Evolutionary conservation across 2,888 invertebrate genomes (phyloP).

Genomic region (Ormia ochracea): DNA sequence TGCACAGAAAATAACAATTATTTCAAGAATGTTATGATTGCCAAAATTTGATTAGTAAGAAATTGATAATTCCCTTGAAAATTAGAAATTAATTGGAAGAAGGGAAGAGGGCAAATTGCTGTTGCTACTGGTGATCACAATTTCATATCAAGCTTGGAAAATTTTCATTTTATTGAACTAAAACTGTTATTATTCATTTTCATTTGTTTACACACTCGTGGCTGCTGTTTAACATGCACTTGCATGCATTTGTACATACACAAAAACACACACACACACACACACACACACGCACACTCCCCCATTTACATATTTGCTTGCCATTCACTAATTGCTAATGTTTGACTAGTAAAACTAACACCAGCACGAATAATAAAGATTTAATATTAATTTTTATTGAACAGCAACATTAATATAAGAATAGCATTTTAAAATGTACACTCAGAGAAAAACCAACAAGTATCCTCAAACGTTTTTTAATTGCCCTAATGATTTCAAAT

Average conservation of each 20-base stretch:
- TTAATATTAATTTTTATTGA: slow-evolving; percentile 37
- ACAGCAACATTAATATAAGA: background rate
- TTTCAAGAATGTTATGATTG: too few relatives aligned
- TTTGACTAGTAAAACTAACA: slow-evolving; percentile 15
- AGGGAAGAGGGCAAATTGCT: too few relatives aligned
- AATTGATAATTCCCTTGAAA: too few relatives aligned
- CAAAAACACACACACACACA: background rate
- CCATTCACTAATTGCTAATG: background rate
- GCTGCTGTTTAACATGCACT: background rate
- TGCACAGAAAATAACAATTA: too few relatives aligned
- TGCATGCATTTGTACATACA: background rate
- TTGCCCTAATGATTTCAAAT: too few relatives aligned
- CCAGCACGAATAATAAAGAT: slow-evolving; percentile 46
- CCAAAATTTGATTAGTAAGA: too few relatives aligned
- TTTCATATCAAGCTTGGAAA: too few relatives aligned
- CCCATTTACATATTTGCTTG: background rate
- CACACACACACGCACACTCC: background rate
- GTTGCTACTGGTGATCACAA: too few relatives aligned
- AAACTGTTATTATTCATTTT: background rate
- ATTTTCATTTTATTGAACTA: background rate
- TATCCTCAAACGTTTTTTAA: background rate
- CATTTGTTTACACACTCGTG: slow-evolving; percentile 14
- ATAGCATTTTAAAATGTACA: background rate
- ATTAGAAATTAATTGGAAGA: too few relatives aligned
- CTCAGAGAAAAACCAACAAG: background rate